These are phyloP conservation scores for Paramormyrops hopkinsi DNA, from an alignment of 2,797 vertebrate species.

Conservation along the genomic window DNA sequence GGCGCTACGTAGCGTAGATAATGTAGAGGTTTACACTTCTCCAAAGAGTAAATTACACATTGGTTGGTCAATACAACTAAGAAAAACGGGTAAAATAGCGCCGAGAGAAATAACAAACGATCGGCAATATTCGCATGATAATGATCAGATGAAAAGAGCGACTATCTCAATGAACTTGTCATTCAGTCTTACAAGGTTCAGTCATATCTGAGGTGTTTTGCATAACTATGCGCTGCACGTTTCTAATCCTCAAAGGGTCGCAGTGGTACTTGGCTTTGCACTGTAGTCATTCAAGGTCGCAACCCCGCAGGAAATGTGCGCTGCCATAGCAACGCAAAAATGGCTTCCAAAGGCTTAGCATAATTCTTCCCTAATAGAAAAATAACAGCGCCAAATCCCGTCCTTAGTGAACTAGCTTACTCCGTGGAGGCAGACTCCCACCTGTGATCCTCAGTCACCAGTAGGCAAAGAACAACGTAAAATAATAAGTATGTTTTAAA, in stretches of 20 bases:
- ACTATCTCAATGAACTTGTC: conserved; percentile 68
- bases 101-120: conserved; percentile 47
- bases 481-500: conserved; percentile 62
- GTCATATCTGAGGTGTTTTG: conserved; percentile 77
- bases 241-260: conserved; percentile 91
- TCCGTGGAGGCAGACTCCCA: conserved; percentile 76
- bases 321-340: conserved; percentile 98
- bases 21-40: neutral
- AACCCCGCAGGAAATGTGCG: conserved; percentile 97
- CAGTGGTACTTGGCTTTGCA: conserved; percentile 85
- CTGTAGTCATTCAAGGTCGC: conserved; percentile 96
- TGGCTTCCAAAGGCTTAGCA: conserved; percentile 93
- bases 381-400: conserved; percentile 95
- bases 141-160: conserved; percentile 58
- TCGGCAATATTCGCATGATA: conserved; percentile 59
- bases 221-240: conserved; percentile 86
- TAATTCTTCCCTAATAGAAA: conserved; percentile 97
- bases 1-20: neutral
- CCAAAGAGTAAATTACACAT: conserved; percentile 2
- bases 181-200: conserved; percentile 63
- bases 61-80: conserved; percentile 13
- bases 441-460: conserved; percentile 82
- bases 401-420: conserved; percentile 92
- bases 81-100: neutral
- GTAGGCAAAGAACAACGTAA: conserved; percentile 61